Base-by-base conservation (phyloP, 2,797 vertebrate species). In the Pitangus sulphuratus region DNA sequence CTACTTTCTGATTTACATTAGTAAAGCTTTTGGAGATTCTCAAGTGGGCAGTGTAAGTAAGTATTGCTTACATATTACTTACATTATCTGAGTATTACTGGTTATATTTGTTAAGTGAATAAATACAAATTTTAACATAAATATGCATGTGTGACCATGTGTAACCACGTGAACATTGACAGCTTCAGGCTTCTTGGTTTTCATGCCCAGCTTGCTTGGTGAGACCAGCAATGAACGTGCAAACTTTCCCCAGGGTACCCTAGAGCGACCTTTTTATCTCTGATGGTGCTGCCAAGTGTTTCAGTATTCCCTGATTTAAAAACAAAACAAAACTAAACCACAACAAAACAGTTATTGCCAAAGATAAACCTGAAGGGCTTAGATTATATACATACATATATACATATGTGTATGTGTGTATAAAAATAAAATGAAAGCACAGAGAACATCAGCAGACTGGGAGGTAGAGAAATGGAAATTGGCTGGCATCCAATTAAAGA, bases 101-200 rank as follows among this genome's bases (percentile, higher is more conserved):
- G 35, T 82, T 86, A 9, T 70, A 70, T 74, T 82, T 24, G 37
- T 58, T 57, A 82, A 91, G 44, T 60, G 50, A 78, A 75, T 83
- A 81, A 94, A 76, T 40, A 62, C 17, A 16, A 81, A 74, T 26
- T 88, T 88, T 86, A 78, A 61, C n/a, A 51, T 69, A 93, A 92
- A 80, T 71, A 25, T 53, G 33, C 24, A 17, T 5, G 1, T 84
- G 58, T 88, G 71, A 84, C 58, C 30, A 39, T 4, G 1, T 86
- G 33, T 84, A 69, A 86, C 58, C 79, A 68, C 28, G 40, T 65
- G 70, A 89, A 86, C 22, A 58, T 31, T 58, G 80, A 60, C 44
- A 90, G 65, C 84, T 91, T 81, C 50, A 58, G 87, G 65, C 35
- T 48, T 86, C 61, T 82, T 91, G 45, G n/a, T 86, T 93, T 92